Evolutionary conservation across 2,888 invertebrate genomes (phyloP).

Genomic region (Tholera decimalis): DNA sequence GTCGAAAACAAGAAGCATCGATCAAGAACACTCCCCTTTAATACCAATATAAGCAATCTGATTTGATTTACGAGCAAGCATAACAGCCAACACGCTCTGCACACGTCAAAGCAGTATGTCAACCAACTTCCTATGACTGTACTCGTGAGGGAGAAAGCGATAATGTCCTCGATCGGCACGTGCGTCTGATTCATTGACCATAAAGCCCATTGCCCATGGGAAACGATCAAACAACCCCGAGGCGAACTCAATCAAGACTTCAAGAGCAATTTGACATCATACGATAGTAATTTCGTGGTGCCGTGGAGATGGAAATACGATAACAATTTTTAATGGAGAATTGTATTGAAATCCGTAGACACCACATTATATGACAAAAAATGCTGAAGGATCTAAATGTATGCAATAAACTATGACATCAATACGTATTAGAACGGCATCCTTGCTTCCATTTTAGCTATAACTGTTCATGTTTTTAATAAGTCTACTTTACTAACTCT

Average conservation of each 20-base stretch:
- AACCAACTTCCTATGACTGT: conserved; percentile 59
- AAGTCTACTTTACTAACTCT: neutral
- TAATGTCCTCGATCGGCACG: conserved; percentile 69
- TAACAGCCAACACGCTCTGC: neutral
- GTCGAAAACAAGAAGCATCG: conserved; percentile 1
- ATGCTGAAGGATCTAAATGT: conserved; percentile 5
- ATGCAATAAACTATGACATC: conserved; percentile 14
- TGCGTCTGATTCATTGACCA: conserved; percentile 63
- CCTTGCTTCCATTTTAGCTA: neutral
- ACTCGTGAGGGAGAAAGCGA: conserved; percentile 65
- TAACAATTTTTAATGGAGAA: conserved; percentile 11
- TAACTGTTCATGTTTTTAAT: neutral
- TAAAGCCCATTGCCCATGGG: conserved; percentile 27
- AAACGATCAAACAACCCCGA: conserved; percentile 36
- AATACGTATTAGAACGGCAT: neutral
- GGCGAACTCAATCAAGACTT: conserved; percentile 45
- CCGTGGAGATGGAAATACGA: conserved; percentile 20
- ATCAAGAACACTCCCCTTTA: neutral
- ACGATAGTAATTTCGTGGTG: conserved; percentile 26
- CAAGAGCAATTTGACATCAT: conserved; percentile 39
- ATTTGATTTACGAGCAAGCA: conserved; percentile 8
- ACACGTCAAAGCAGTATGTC: conserved; percentile 40
- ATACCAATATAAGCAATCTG: conserved; percentile 7
- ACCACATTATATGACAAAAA: neutral
- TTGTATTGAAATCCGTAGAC: no score